These are phyloP conservation scores for Tricholauxania praeusta DNA, from an alignment of 2,888 invertebrate genomes.

Conservation along the genomic window DNA sequence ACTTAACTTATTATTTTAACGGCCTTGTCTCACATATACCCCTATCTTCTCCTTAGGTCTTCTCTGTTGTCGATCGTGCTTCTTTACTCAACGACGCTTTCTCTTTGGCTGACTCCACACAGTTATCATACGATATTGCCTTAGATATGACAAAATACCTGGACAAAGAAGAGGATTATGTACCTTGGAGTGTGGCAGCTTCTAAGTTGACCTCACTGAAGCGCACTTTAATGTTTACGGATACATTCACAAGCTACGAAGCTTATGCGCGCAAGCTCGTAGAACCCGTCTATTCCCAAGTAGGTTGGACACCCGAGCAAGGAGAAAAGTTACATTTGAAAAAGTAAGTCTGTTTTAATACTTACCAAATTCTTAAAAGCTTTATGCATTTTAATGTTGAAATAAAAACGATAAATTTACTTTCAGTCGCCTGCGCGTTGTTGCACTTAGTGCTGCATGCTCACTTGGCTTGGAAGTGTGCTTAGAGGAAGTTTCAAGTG, in stretches of 20 bases:
- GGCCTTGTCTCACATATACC: too few species aligned
- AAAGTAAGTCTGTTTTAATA: conserved; percentile 61
- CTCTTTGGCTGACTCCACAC: conserved; percentile 80
- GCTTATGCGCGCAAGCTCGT: conserved; percentile 74
- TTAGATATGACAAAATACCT: conserved; percentile 80
- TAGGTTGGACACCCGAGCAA: conserved; percentile 71
- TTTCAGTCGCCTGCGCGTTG: conserved; percentile 74
- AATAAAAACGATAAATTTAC: too few species aligned
- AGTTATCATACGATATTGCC: conserved; percentile 76
- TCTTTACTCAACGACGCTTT: conserved; percentile 87
- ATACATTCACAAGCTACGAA: conserved; percentile 71
- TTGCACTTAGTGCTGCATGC: conserved; percentile 77
- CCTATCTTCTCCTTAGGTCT: conserved; percentile 49
- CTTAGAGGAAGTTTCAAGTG: conserved; percentile 70
- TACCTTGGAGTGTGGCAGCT: conserved; percentile 83
- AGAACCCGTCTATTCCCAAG: conserved; percentile 71
- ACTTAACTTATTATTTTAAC: too few species aligned
- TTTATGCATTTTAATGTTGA: too few species aligned
- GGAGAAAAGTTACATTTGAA: conserved; percentile 52
- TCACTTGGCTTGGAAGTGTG: conserved; percentile 74
- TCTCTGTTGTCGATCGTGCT: conserved; percentile 79
- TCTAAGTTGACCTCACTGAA: conserved; percentile 71
- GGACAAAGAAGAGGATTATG: conserved; percentile 75
- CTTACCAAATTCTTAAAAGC: too few species aligned
- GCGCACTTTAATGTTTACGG: conserved; percentile 71